Conservation (phyloP, 1,140 invertebrate genomes). For the Drosophila elegans region DNA sequence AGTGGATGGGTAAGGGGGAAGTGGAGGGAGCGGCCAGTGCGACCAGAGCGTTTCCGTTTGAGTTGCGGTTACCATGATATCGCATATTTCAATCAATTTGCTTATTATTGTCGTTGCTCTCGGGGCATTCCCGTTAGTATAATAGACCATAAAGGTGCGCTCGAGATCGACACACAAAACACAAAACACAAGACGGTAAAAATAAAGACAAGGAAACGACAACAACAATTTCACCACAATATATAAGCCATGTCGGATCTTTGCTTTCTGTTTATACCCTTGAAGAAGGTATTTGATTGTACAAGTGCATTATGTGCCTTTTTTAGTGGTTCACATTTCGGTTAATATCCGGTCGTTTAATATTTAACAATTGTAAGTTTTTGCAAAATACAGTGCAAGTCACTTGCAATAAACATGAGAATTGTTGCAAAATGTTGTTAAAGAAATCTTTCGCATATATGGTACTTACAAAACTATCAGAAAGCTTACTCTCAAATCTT, state of each 20-base stretch:
- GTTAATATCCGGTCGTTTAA: not conserved
- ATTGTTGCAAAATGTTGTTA: no score
- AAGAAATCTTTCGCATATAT: no score
- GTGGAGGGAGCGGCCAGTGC: slow-evolving; percentile 8
- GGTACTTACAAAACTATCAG: no score
- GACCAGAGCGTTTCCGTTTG: slow-evolving; percentile 66
- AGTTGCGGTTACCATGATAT: slow-evolving; percentile 74
- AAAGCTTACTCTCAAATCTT: no score
- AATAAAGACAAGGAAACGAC: slow-evolving; percentile 33
- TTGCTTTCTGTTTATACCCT: slow-evolving; percentile 14
- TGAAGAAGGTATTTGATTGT: slow-evolving; percentile 19
- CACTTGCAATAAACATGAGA: no score
- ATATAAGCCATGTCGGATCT: slow-evolving; percentile 28
- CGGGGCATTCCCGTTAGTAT: slow-evolving; percentile 81
- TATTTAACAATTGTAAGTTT: not conserved
- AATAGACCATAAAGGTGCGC: slow-evolving; percentile 82
- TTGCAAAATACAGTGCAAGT: no score
- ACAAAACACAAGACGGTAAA: slow-evolving; percentile 46
- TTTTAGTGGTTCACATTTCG: not conserved
- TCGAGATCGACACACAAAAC: slow-evolving; percentile 50
- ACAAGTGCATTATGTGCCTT: not conserved
- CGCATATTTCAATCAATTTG: slow-evolving; percentile 83
- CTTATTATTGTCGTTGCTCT: slow-evolving; percentile 80
- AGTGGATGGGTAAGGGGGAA: slow-evolving; percentile 1
- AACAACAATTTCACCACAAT: slow-evolving; percentile 33